These are phyloP conservation scores for Ia io DNA, from an alignment of 2,113 vertebrate species.

Conservation along the genomic window DNA sequence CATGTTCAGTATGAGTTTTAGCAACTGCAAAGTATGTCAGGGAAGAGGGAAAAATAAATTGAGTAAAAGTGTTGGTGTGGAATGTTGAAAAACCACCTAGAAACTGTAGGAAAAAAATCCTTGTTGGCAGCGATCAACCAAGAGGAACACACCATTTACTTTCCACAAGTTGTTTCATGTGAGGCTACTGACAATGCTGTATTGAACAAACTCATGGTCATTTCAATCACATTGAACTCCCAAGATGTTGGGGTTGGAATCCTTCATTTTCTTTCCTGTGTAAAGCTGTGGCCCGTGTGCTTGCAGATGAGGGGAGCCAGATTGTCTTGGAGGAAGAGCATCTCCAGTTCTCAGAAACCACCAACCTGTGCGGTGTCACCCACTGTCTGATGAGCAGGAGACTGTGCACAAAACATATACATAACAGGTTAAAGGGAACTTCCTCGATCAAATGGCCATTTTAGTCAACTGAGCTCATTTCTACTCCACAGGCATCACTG, in stretches of 20 bases:
- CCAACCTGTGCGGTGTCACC: neutral
- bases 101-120: neutral
- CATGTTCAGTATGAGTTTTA: constrained; percentile 9
- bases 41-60: neutral
- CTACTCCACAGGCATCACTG: neutral
- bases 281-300: neutral
- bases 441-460: neutral
- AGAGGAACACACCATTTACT: neutral
- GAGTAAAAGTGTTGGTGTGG: neutral
- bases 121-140: neutral
- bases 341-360: neutral
- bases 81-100: neutral
- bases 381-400: neutral
- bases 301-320: neutral
- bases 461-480: neutral
- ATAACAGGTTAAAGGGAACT: neutral
- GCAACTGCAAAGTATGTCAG: neutral
- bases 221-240: neutral
- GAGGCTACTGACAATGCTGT: neutral
- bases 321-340: neutral
- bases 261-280: neutral
- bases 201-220: neutral
- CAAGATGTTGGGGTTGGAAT: neutral
- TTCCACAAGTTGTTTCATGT: neutral
- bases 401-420: neutral